These are phyloP conservation scores for Neelides folsomi DNA, from an alignment of 2,888 invertebrate species.

Conservation along the genomic window DNA sequence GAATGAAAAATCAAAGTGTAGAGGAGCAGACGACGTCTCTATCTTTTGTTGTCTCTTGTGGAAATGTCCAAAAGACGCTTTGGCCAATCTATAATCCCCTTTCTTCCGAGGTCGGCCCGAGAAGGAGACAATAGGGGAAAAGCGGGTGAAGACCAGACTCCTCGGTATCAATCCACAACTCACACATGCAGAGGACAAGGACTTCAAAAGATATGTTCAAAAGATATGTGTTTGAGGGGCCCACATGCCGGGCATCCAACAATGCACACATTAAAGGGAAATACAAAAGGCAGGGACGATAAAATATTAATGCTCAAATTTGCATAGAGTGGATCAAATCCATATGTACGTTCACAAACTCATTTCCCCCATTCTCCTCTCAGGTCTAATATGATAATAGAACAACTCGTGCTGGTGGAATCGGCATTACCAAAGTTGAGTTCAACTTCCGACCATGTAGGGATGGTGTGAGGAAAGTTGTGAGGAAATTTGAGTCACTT, in stretches of 20 bases:
- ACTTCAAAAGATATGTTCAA: no score
- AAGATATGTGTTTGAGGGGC: neutral
- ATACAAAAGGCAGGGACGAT: conserved; percentile 5
- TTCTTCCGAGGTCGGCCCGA: conserved; percentile 11
- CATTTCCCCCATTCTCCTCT: no score
- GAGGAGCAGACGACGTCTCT: neutral
- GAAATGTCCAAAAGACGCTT: conserved; percentile 17
- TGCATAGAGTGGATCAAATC: no score
- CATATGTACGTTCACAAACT: no score
- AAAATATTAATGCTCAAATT: no score
- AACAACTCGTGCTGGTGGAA: no score
- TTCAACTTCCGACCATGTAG: no score
- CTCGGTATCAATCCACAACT: neutral
- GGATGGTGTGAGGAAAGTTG: no score
- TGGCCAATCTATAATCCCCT: conserved; percentile 16
- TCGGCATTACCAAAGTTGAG: no score
- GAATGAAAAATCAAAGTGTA: neutral
- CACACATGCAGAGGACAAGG: neutral
- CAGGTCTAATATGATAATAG: no score
- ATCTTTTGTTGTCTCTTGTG: neutral
- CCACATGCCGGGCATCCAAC: conserved; percentile 8
- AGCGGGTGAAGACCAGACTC: neutral
- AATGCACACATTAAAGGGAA: conserved; percentile 1
- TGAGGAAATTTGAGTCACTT: no score
- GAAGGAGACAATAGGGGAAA: conserved; percentile 3